Conservation (phyloP, 1,140 invertebrate species). For the Neodiprion pinetum region DNA sequence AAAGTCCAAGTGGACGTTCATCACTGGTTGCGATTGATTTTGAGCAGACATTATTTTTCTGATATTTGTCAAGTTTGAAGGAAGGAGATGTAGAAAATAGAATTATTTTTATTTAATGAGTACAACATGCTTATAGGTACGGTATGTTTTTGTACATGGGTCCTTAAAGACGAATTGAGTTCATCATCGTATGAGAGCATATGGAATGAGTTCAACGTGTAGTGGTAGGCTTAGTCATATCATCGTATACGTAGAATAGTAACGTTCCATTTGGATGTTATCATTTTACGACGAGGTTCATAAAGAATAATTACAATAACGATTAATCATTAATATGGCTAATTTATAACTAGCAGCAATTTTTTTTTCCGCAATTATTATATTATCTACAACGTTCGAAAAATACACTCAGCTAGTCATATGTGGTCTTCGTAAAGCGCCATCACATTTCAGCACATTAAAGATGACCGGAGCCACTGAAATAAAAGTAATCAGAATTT, state of each 20-base stretch:
- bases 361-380: conserved; percentile 19
- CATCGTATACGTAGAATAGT: too few species aligned
- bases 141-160: conserved; percentile 1
- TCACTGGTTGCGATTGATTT: too few species aligned
- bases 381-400: conserved; percentile 52
- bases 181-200: conserved; percentile 1
- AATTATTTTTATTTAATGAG: not conserved
- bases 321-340: conserved; percentile 51
- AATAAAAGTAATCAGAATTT: conserved; percentile 57
- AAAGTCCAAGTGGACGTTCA: too few species aligned
- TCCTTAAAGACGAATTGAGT: not conserved
- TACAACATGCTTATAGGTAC: conserved; percentile 7
- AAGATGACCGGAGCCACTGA: conserved; percentile 79
- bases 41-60: too few species aligned
- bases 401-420: conserved; percentile 25
- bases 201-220: not conserved
- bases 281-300: not conserved
- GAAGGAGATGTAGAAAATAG: not conserved
- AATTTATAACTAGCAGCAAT: conserved; percentile 24
- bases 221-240: not conserved
- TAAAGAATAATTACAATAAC: not conserved
- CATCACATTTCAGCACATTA: conserved; percentile 68
- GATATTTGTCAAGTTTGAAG: too few species aligned
- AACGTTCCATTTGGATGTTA: not conserved
- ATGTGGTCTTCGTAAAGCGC: conserved; percentile 17